Evolutionary conservation across 2,888 invertebrate genomes (phyloP), one percentile per base, ranked within the genome.

Genomic region (Hirtodrosophila histrioides): DNA sequence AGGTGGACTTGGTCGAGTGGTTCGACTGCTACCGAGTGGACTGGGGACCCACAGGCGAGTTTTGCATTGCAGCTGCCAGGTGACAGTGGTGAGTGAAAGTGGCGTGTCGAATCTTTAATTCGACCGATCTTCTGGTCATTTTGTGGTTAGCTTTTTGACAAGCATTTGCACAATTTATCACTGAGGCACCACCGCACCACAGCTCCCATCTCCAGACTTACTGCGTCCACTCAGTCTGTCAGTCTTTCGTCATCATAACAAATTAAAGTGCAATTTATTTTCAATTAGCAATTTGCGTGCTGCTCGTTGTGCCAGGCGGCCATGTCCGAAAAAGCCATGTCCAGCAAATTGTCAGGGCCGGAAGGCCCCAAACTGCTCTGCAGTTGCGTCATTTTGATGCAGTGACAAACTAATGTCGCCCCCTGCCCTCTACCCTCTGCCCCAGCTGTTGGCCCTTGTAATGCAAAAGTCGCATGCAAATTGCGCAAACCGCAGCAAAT

Each of bases 181-280:
- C 72, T 61, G 55, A 48, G 11, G 5, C 35, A 48, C 27, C 55
- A 68, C 62, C 44, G 39, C 68, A 49, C 10, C 10, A 33, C 50
- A 41, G 49, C 24, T n/a, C 2, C 3, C 10, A 7, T 17, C 17
- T 17, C 17, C 17, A 10, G 35, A 9, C 37, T 35, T 31, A 12
- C 37, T 44, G 31, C 31, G 36, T 58, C 12, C 5, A 17, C 17
- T 17, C 17, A 17, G 17, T 2, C 17, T 17, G 17, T 17, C 51
- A 37, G 54, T 54, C 48, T 54, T 49, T 67, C 55, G 57, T 64
- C 68, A 72, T 77, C 74, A 61, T 63, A 80, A 68, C 84, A 88
- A 88, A 85, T 85, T 85, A 85, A 88, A 88, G 72, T 70, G 89
- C 85, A 85, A 85, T 89, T 85, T 89, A 89, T 72, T 89, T 85